Evolutionary conservation across 1,140 invertebrate species (phyloP).

Genomic region (Trichoplusia ni): DNA sequence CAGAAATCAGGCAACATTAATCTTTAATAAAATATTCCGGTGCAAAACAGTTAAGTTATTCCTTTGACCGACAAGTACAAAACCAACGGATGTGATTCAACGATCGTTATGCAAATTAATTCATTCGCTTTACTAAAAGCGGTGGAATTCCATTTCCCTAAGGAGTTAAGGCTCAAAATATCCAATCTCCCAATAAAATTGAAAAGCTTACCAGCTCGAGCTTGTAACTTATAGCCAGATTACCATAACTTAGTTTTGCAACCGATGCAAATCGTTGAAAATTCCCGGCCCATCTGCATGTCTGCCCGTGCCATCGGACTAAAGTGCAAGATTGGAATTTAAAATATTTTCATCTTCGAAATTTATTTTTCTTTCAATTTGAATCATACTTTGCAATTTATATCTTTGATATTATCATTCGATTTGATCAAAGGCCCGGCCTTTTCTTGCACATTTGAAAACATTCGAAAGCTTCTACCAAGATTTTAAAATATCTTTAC

Average conservation of each 20-base stretch:
- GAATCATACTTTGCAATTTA: conserved; percentile 16
- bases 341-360: conserved; percentile 54
- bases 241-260: conserved; percentile 72
- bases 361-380: conserved; percentile 39
- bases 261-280: conserved; percentile 67
- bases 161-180: conserved; percentile 44
- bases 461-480: too few species aligned
- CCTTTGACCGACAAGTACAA: conserved; percentile 12
- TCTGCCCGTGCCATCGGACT: conserved; percentile 46
- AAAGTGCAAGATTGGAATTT: conserved; percentile 70
- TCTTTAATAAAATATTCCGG: background rate
- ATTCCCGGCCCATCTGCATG: conserved; percentile 60
- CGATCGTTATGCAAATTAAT: conserved; percentile 28
- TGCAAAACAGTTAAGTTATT: conserved; percentile 12
- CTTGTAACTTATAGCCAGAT: conserved; percentile 69
- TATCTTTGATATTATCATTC: conserved; percentile 23
- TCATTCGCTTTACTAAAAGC: conserved; percentile 43
- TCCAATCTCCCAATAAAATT: conserved; percentile 57
- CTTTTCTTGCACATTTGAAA: conserved; percentile 5
- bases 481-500: too few species aligned
- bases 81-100: conserved; percentile 19
- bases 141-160: conserved; percentile 42
- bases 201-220: conserved; percentile 56
- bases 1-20: background rate
- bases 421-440: too few species aligned